Conservation (phyloP, 2,797 vertebrate genomes). For the Halcyon leucocephala region DNA sequence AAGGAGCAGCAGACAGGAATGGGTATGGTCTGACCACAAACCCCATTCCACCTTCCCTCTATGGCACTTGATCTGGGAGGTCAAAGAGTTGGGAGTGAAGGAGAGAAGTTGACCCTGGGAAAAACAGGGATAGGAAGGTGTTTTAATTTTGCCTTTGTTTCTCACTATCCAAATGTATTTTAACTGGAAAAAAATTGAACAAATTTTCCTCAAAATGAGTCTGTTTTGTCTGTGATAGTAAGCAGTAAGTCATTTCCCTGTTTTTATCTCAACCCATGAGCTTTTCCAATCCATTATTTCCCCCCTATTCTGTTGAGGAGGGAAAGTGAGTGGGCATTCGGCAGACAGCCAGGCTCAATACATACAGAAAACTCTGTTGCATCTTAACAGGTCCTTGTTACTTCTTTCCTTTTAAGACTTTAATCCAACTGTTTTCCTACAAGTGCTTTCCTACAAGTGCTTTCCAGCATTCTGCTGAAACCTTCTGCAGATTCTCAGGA, state of each 20-base stretch:
- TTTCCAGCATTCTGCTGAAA: not conserved
- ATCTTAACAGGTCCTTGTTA: not conserved
- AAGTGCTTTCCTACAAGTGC: not conserved
- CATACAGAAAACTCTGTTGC: not conserved
- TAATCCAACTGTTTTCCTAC: not conserved
- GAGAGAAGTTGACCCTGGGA: not conserved
- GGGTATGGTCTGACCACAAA: not conserved
- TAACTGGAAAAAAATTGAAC: not conserved
- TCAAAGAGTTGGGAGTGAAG: not conserved
- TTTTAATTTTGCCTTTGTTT: not conserved
- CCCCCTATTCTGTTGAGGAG: not conserved
- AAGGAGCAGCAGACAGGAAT: not conserved
- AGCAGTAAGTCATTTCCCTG: not conserved
- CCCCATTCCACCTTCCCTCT: not conserved
- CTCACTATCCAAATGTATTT: not conserved
- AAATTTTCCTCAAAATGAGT: not conserved
- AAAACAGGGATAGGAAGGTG: not conserved
- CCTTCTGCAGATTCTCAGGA: not conserved
- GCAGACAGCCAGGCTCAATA: not conserved
- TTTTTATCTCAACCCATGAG: not conserved
- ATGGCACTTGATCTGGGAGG: too few relatives aligned
- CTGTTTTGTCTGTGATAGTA: not conserved
- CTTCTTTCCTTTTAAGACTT: not conserved
- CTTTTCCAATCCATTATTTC: not conserved
- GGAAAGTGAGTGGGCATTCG: accelerated